Evolutionary conservation across 2,113 vertebrate genomes (phyloP).

Genomic region (Tetrao urogallus): DNA sequence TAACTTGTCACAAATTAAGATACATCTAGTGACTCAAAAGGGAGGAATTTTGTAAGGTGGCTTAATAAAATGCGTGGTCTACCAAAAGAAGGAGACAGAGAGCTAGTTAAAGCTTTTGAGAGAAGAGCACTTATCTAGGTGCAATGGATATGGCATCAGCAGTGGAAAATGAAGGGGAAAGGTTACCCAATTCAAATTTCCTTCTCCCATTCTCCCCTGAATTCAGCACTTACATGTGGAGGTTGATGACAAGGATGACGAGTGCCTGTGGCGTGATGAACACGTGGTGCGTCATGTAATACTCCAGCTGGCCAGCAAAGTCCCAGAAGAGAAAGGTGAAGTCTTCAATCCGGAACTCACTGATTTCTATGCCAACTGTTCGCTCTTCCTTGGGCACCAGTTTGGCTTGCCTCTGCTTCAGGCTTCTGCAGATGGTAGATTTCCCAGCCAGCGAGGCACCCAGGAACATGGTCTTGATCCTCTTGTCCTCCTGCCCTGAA

Average conservation of each 20-base stretch:
- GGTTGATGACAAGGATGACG: conserved; percentile 74
- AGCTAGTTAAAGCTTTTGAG: not conserved
- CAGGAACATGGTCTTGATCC: conserved; percentile 80
- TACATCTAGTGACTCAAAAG: not conserved
- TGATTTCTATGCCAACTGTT: conserved; percentile 78
- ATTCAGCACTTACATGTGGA: conserved; percentile 64
- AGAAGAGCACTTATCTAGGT: not conserved
- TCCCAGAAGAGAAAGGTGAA: conserved; percentile 80
- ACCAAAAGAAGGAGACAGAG: not conserved
- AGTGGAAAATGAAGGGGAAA: not conserved
- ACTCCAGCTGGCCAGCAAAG: conserved; percentile 81
- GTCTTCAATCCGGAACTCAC: conserved; percentile 57
- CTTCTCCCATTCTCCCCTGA: not conserved
- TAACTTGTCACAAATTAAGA: not conserved
- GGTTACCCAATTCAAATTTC: not conserved
- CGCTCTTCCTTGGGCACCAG: conserved; percentile 54
- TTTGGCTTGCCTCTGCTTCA: conserved; percentile 48
- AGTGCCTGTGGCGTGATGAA: conserved; percentile 78
- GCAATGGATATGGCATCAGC: not conserved
- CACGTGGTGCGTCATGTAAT: conserved; percentile 77
- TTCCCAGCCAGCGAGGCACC: conserved; percentile 74
- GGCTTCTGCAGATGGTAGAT: conserved; percentile 77
- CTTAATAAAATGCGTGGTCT: not conserved
- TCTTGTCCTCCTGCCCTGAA: conserved; percentile 44
- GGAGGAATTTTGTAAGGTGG: not conserved